phyloP scores from a whole-genome alignment of 2,888 invertebrate species.

The Phyllotreta striolata region DNA sequence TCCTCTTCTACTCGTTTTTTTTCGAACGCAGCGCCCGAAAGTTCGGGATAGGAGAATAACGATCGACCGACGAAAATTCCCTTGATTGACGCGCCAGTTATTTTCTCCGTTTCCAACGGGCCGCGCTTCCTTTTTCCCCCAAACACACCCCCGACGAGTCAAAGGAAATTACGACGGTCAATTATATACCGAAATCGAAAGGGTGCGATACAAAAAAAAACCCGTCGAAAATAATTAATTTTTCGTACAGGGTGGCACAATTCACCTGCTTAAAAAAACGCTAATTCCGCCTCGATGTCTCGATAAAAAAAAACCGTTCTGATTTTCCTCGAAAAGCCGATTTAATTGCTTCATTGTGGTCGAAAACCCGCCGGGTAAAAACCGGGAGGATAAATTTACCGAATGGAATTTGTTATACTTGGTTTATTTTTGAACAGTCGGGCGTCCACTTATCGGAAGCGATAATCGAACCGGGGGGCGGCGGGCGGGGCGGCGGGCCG shows the following conservation, averaged over 20 bases:
- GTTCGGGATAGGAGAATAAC: neutral
- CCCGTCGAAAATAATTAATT: neutral
- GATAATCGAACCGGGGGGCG: slow-evolving; percentile 47
- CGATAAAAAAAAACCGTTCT: no score
- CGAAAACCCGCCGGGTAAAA: no score
- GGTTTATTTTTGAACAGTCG: slow-evolving; percentile 45
- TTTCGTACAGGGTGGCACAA: neutral
- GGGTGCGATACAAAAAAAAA: neutral
- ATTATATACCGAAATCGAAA: neutral
- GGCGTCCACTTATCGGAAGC: slow-evolving; percentile 38
- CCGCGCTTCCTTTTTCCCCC: neutral
- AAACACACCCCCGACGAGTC: neutral
- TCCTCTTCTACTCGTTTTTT: neutral
- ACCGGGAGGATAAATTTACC: slow-evolving; percentile 12
- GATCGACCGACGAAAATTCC: neutral
- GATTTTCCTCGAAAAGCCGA: no score
- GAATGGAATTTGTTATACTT: slow-evolving; percentile 23
- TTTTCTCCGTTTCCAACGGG: slow-evolving; percentile 4
- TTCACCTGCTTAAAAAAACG: no score
- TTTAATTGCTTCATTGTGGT: no score
- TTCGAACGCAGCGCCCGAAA: neutral
- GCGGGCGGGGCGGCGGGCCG: slow-evolving; percentile 41
- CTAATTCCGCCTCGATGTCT: no score
- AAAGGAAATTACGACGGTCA: neutral
- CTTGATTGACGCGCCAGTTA: slow-evolving; percentile 8